phyloP scores from a whole-genome alignment of 1,140 invertebrate genomes.

The Eubasilissa regina region DNA sequence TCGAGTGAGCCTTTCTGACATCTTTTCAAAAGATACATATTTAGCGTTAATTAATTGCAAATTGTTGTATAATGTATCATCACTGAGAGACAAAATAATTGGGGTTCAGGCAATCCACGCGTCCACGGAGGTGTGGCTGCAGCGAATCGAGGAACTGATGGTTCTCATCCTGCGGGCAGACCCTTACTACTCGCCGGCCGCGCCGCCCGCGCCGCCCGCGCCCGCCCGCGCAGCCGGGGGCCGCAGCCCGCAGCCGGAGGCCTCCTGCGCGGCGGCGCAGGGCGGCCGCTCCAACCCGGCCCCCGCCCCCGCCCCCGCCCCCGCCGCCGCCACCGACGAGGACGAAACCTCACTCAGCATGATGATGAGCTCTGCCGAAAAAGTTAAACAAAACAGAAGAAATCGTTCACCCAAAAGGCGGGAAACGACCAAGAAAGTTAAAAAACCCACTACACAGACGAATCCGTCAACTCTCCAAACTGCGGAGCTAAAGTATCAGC shows the following conservation, averaged over 20 bases:
- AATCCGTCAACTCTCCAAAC: not conserved
- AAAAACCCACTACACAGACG: conserved; percentile 10
- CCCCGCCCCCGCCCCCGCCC: conserved; percentile 50
- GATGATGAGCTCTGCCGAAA: conserved; percentile 66
- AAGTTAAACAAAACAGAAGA: conserved; percentile 65
- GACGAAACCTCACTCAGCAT: conserved; percentile 61
- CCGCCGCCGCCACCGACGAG: conserved; percentile 26
- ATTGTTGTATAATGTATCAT: conserved; percentile 42
- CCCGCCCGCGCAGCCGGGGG: conserved; percentile 59
- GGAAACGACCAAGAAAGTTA: conserved; percentile 57
- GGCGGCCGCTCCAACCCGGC: conserved; percentile 54
- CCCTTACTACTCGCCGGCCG: conserved; percentile 76
- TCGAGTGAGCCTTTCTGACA: conserved; percentile 6
- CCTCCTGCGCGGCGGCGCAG: conserved; percentile 62
- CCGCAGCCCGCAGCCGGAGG: conserved; percentile 49
- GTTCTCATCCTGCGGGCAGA: conserved; percentile 81
- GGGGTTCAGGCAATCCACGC: conserved; percentile 81
- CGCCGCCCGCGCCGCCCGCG: conserved; percentile 61
- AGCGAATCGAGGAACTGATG: conserved; percentile 78
- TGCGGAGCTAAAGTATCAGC: conserved; percentile 6
- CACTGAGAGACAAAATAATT: conserved; percentile 67
- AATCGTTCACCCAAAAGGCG: conserved; percentile 64
- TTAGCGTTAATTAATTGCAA: conserved; percentile 35
- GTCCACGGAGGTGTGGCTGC: conserved; percentile 77
- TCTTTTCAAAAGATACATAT: conserved; percentile 17